Base-by-base conservation (phyloP, 2,797 vertebrate genomes). In the Sebastes alutus region DNA sequence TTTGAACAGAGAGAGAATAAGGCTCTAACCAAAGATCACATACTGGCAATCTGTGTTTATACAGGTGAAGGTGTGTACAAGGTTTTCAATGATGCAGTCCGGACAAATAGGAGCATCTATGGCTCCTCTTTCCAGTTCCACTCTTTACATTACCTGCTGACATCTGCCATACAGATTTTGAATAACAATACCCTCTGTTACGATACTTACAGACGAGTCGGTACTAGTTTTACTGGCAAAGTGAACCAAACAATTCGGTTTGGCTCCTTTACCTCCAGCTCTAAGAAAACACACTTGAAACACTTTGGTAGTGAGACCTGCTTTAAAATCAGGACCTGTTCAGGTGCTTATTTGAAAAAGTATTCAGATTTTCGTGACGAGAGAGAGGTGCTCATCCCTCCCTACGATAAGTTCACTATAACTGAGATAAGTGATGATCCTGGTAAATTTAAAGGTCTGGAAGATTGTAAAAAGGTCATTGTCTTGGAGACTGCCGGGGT, bases 371-470 rank as follows among this genome's bases (percentile, higher is more conserved):
- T 8, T 2, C 0, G 0, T 0, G 59, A 54, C 0, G 61, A 90
- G 33, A 5, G 3, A 18, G 86, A 89, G 46, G 87, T 91, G 42
- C 80, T 91, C 32, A 82, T 91, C 12, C 89, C 86, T 0, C 89
- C 89, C 1, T 89, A 87, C 71, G 86, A 91, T 27, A 6, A 10
- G 14, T 91, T 91, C 55, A 74, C n/a, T 0, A 85, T 89, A 64
- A 75, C 33, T 1, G 0, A 59, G 1, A 68, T 7, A 61, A 13
- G 22, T 7, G 0, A 14, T 7, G 7, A 1, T 58, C 0, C 1
- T 7, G 1, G 0, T 2, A 20, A 30, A 29, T 7, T 6, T 14
- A 0, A 7, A 29, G 14, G 0, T 8, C 27, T 84, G 12, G 3
- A 1, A 1, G 29, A 85, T 14, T 87, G 84, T 61, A 1, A 67